Evolutionary conservation across 2,888 invertebrate species (phyloP).

Genomic region (Iselma pallidipennis): DNA sequence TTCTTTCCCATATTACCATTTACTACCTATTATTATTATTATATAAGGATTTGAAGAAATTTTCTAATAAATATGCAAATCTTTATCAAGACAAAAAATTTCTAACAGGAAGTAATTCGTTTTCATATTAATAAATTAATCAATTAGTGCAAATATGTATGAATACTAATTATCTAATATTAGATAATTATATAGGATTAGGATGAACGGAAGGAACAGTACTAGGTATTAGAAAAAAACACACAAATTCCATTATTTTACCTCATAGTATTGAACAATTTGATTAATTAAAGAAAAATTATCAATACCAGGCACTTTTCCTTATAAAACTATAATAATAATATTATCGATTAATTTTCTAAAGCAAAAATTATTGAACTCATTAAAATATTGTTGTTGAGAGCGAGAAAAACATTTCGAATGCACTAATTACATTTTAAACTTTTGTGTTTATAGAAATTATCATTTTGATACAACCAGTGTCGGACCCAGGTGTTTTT

Average conservation of each 20-base stretch:
- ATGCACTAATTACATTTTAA: too few species aligned
- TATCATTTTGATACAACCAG: too few species aligned
- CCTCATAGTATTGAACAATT: neutral
- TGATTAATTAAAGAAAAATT: neutral
- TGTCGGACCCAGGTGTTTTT: too few species aligned
- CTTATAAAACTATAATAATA: neutral
- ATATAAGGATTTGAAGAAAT: too few species aligned
- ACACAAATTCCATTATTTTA: neutral
- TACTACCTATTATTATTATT: too few species aligned
- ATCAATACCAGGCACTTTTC: neutral
- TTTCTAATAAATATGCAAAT: too few species aligned
- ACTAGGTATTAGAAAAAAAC: neutral
- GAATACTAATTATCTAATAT: neutral
- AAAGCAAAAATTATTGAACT: too few species aligned
- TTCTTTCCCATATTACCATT: too few species aligned
- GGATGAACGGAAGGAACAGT: neutral
- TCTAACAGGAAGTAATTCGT: neutral
- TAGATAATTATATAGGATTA: neutral
- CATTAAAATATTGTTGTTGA: too few species aligned
- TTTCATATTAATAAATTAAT: neutral
- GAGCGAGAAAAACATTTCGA: too few species aligned
- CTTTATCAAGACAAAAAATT: neutral
- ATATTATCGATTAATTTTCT: too few species aligned
- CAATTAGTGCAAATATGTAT: neutral
- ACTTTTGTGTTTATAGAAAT: too few species aligned